Conservation (phyloP, 1,140 invertebrate species). For the Drosophila bipectinata region DNA sequence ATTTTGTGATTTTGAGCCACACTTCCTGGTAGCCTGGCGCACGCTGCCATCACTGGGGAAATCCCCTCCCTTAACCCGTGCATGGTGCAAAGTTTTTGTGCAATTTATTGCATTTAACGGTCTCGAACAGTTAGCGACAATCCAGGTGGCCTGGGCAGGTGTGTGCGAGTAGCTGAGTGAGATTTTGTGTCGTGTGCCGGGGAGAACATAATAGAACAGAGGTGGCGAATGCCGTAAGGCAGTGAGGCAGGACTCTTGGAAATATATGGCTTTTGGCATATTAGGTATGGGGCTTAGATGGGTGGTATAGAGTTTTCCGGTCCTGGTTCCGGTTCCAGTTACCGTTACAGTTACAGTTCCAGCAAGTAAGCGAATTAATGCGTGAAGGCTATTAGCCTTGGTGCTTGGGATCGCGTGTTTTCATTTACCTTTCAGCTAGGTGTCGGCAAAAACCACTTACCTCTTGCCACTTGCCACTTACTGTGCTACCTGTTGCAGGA, state of each 20-base stretch:
- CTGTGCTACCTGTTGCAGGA: conserved; percentile 33
- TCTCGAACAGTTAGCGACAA: conserved; percentile 27
- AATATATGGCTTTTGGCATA: conserved; percentile 4
- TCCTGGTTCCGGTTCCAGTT: background rate
- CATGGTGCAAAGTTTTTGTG: conserved; percentile 51
- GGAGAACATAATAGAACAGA: conserved; percentile 19
- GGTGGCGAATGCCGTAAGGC: no score
- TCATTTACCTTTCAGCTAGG: conserved; percentile 19
- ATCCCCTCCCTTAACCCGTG: background rate
- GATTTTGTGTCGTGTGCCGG: conserved; percentile 31
- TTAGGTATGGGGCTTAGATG: background rate
- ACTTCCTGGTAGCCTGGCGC: no score
- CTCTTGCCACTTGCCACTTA: conserved; percentile 9
- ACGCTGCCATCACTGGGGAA: background rate
- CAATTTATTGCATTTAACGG: conserved; percentile 74
- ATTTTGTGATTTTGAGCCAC: no score
- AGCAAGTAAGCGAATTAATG: conserved; percentile 44
- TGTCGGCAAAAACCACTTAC: conserved; percentile 1
- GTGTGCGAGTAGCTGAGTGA: conserved; percentile 29
- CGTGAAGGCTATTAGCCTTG: conserved; percentile 47
- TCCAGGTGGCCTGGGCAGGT: conserved; percentile 10
- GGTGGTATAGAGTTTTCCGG: background rate
- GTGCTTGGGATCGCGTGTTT: conserved; percentile 36
- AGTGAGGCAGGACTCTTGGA: background rate
- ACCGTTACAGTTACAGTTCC: no score